Evolutionary conservation across 2,888 invertebrate species (phyloP), one percentile per base, ranked within the genome.

Genomic region (Cartodere bifasciata): DNA sequence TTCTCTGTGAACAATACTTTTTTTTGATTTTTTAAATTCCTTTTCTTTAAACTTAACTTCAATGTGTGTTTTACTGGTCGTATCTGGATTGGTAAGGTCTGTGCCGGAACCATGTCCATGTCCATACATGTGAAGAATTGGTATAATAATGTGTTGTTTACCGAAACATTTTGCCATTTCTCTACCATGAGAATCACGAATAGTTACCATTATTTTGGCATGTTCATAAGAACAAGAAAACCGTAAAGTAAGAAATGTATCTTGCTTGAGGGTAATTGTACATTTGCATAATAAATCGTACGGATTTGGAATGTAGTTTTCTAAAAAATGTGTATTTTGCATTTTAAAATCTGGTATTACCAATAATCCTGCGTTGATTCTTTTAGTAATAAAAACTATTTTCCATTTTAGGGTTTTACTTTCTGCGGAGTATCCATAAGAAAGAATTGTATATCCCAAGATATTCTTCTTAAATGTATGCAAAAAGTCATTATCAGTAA

Each of bases 361-460:
- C 12, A 38, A 28, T 23, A 28, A 32, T 2, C 16, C 20, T 16
- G 4, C 10, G 7, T 28, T 33, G 22, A 32, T 36, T 25, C 41
- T 47, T 14, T 41, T 16, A 1, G 40, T 45, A n/a, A 45, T 33
- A 4, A 50, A 37, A 23, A 34, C 37, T 7, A 58, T 31, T 27
- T 53, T 53, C 45, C 48, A 57, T 5, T 31, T 31, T 7, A 48
- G 13, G 11, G 34, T 30, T n/a, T 29, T 30, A 2, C 38, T 20
- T 9, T 26, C 32, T 1, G 40, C 24, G 4, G 45, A 32, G 46
- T 47, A 53, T n/a, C 55, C 59, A 31, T 57, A 56, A 23, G 48
- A 49, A 2, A 57, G 29, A 3, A 56, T 38, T 1, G 58, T 57
- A 30, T 58, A 60, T 1, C 59, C 59, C 4, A 37, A 40, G 3